Base-by-base conservation (phyloP, 92 coral and sea anemone species). In the Parazoanthus atlanticus region DNA sequence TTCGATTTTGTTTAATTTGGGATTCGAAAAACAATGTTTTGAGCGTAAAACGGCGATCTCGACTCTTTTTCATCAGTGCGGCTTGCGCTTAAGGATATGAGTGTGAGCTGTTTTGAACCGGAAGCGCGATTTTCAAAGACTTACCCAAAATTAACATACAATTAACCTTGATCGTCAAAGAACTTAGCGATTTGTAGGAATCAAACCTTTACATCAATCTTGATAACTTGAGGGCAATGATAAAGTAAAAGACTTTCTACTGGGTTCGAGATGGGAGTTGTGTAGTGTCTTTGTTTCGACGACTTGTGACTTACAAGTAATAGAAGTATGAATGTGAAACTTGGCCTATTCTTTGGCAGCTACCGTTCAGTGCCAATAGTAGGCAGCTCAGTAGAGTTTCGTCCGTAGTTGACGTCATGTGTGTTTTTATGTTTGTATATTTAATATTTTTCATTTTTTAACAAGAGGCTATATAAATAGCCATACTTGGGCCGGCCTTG, bases 121-220 rank as follows among this genome's bases (percentile, higher is more conserved):
- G 79, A 75, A 75, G 79, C 79, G 26, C 79, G 79, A 75, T 38
- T 75, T 75, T 75, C 79, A 36, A 75, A 75, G 79, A 36, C 43
- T 23, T 36, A 33, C 47, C 26, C 43, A 41, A 75, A 33, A 75
- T 75, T 75, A 75, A 75, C 79, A 32, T 32, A 28, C 43, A 74
- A 3, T 33, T 74, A 32, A 17, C 15, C 43, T 74, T 15, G 43
- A 31, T 74, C 78, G 40, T 19, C 30, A 75, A 36, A 75, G 28
- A 75, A 12, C 11, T 75, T 41, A 1, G 49, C 28, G 12, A 33
- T n/a, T 36, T 75, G 49, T 15, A 5, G n/a, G 31, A 23, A 75
- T 36, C 28, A 36, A 12, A 75, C 49, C 13, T 75, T 19, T 36
- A 0, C 26, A 75, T 34, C 6, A 21, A 19, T 46, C 49, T 5